Conservation (phyloP, 2,113 vertebrate species). For the Apodemus speciosus region DNA sequence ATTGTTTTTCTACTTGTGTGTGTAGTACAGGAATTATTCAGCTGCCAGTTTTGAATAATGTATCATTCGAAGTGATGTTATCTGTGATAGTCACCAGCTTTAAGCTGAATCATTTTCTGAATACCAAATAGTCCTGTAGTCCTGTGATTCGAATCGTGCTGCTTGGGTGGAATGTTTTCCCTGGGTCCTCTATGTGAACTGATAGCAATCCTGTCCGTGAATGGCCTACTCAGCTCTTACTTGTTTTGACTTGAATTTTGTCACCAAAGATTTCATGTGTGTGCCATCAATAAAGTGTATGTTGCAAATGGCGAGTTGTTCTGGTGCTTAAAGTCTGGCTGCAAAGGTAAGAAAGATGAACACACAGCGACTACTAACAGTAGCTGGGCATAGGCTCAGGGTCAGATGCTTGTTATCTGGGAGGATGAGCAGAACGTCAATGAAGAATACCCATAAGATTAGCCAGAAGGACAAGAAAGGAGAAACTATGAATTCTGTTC, state of each 20-base stretch:
- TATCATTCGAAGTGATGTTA: slow-evolving; percentile 68
- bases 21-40: slow-evolving; percentile 59
- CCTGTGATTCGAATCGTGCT: slow-evolving; percentile 69
- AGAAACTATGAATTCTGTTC: neutral
- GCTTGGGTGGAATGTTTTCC: slow-evolving; percentile 66
- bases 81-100: slow-evolving; percentile 70
- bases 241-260: slow-evolving; percentile 77
- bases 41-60: slow-evolving; percentile 69
- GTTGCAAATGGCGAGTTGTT: slow-evolving; percentile 47
- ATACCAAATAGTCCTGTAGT: slow-evolving; percentile 76
- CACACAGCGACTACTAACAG: slow-evolving; percentile 32
- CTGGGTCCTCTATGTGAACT: slow-evolving; percentile 67
- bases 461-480: neutral
- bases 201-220: slow-evolving; percentile 58
- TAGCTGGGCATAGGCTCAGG: neutral
- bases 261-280: slow-evolving; percentile 76
- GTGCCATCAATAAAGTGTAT: slow-evolving; percentile 76
- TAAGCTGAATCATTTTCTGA: slow-evolving; percentile 72
- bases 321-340: slow-evolving; percentile 45
- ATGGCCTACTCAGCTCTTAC: slow-evolving; percentile 63
- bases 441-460: neutral
- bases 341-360: slow-evolving; percentile 29
- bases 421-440: slow-evolving; percentile 48
- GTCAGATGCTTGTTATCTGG: slow-evolving; percentile 27
- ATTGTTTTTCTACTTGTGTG: slow-evolving; percentile 46